phyloP scores from a whole-genome alignment of 92 coral and sea anemone species.

The Bergia puertoricense region DNA sequence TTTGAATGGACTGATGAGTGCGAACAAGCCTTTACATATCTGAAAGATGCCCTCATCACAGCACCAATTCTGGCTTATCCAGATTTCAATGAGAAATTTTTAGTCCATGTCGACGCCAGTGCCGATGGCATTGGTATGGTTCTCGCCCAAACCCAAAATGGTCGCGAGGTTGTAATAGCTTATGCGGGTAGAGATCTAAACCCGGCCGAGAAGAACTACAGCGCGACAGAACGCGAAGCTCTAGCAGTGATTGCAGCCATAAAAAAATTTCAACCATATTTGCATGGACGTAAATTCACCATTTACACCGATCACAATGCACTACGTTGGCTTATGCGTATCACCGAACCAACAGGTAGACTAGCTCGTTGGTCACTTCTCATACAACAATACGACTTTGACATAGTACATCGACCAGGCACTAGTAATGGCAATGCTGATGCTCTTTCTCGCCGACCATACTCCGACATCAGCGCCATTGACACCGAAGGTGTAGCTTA shows the following conservation, averaged over 20 bases:
- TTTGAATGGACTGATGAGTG: slow-evolving; percentile 9
- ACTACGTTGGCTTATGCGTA: slow-evolving; percentile 51
- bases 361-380: slow-evolving; percentile 44
- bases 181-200: slow-evolving; percentile 57
- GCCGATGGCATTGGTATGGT: slow-evolving; percentile 47
- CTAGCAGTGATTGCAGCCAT: slow-evolving; percentile 48
- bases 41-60: neutral
- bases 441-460: slow-evolving; percentile 49
- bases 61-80: slow-evolving; percentile 39
- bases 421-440: slow-evolving; percentile 45
- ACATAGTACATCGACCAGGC: slow-evolving; percentile 41
- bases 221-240: slow-evolving; percentile 64
- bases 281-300: slow-evolving; percentile 42
- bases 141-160: slow-evolving; percentile 54
- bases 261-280: slow-evolving; percentile 41
- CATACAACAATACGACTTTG: slow-evolving; percentile 45
- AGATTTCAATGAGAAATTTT: slow-evolving; percentile 19
- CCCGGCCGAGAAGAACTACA: slow-evolving; percentile 53
- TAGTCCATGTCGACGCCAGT: slow-evolving; percentile 40
- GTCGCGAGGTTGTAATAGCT: slow-evolving; percentile 54
- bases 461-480: slow-evolving; percentile 5
- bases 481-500: slow-evolving; percentile 39
- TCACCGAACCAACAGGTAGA: slow-evolving; percentile 40
- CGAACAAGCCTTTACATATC: slow-evolving; percentile 7
- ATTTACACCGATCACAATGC: slow-evolving; percentile 52